phyloP scores from a whole-genome alignment of 2,888 invertebrate genomes.

The Eremobia ochroleuca region DNA sequence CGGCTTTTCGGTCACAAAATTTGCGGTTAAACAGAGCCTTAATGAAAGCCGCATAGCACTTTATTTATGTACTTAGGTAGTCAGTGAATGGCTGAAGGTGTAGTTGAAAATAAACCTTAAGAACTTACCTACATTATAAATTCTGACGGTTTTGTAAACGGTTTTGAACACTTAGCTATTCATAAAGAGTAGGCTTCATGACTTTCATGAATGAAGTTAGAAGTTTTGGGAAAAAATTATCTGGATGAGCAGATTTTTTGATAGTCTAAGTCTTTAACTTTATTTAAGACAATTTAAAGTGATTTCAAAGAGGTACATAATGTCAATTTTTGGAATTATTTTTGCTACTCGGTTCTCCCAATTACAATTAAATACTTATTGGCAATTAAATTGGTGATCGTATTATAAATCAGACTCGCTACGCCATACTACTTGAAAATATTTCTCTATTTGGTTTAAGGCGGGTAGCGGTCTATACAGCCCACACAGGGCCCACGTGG shows the following conservation, averaged over 20 bases:
- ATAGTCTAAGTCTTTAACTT: neutral
- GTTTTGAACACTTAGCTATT: slow-evolving; percentile 14
- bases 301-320: neutral
- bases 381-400: neutral
- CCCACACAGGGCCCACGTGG: neutral
- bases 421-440: neutral
- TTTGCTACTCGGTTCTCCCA: neutral
- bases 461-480: neutral
- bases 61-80: slow-evolving; percentile 61
- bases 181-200: neutral
- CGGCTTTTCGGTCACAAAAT: slow-evolving; percentile 77
- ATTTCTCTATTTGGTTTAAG: neutral
- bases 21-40: slow-evolving; percentile 78
- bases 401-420: neutral
- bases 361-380: no score
- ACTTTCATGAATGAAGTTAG: neutral
- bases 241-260: neutral
- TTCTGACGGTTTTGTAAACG: neutral
- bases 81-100: slow-evolving; percentile 19
- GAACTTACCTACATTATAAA: slow-evolving; percentile 2
- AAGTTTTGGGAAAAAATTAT: neutral
- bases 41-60: slow-evolving; percentile 74
- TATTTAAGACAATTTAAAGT: neutral
- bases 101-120: slow-evolving; percentile 28
- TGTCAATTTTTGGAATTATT: neutral